These are phyloP conservation scores for Picus viridis DNA, from an alignment of 2,797 vertebrate species.

Conservation along the genomic window DNA sequence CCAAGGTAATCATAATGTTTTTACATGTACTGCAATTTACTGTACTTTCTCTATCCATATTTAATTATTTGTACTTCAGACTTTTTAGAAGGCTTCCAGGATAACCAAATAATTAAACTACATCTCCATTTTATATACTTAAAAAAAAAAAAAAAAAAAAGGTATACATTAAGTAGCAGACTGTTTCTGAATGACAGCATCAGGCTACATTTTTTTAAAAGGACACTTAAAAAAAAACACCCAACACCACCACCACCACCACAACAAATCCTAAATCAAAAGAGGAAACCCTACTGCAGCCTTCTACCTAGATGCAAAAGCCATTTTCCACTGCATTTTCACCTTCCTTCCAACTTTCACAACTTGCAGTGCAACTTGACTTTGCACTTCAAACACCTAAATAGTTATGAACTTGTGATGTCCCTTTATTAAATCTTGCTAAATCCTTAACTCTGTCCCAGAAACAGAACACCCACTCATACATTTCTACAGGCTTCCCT, in stretches of 20 bases:
- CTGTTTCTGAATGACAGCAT: not conserved
- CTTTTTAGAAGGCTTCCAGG: not conserved
- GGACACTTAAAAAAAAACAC: too few species aligned
- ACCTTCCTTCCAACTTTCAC: not conserved
- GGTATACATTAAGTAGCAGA: not conserved
- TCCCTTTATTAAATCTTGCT: not conserved
- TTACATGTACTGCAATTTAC: not conserved
- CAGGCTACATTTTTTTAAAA: not conserved
- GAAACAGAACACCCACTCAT: not conserved
- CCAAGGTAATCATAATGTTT: not conserved
- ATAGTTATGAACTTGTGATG: not conserved
- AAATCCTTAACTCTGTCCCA: not conserved
- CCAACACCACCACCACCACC: too few species aligned
- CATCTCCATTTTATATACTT: not conserved
- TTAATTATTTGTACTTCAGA: not conserved
- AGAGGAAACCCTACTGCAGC: not conserved
- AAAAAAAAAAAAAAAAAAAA: not conserved
- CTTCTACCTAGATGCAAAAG: not conserved
- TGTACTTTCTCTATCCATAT: not conserved
- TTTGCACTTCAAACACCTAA: not conserved
- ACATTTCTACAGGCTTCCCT: not conserved
- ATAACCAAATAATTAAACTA: not conserved
- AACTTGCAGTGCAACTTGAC: not conserved
- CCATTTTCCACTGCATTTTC: not conserved
- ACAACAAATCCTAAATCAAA: not conserved